Conservation (phyloP, 2,113 vertebrate genomes). For the Callipepla californica region DNA sequence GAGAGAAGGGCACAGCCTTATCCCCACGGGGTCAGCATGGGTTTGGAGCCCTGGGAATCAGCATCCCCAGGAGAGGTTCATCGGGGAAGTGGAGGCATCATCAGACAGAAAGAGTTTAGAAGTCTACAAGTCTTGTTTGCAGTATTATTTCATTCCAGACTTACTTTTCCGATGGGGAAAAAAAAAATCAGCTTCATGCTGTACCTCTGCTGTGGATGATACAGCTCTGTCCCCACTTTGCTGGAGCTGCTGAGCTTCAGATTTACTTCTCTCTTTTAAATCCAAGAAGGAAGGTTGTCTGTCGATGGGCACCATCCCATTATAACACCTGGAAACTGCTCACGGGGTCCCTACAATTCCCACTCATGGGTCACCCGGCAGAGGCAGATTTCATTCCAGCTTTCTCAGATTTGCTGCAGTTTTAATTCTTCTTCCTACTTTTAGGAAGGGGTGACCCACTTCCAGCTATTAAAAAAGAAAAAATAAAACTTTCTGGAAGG, state of each 20-base stretch:
- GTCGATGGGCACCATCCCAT: accelerated
- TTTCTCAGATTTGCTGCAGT: neutral
- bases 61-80: accelerated
- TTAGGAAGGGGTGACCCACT: accelerated
- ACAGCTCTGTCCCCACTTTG: neutral
- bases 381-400: accelerated
- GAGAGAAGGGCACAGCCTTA: neutral
- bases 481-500: neutral
- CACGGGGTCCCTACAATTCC: accelerated
- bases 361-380: accelerated
- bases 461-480: neutral
- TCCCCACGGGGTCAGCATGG: neutral
- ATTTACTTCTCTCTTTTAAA: neutral
- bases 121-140: neutral
- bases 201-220: accelerated
- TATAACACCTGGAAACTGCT: neutral
- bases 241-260: neutral
- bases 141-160: neutral
- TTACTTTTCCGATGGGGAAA: neutral
- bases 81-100: accelerated
- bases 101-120: accelerated
- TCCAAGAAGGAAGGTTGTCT: neutral
- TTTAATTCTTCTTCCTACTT: neutral
- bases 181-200: neutral
- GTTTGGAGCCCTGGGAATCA: neutral